Percentiles rank a stretch among this genome's conserved stretches.
These are phyloP conservation scores for Sipha flava DNA, from an alignment of 1,140 invertebrate genomes.

Conservation along the genomic window DNA sequence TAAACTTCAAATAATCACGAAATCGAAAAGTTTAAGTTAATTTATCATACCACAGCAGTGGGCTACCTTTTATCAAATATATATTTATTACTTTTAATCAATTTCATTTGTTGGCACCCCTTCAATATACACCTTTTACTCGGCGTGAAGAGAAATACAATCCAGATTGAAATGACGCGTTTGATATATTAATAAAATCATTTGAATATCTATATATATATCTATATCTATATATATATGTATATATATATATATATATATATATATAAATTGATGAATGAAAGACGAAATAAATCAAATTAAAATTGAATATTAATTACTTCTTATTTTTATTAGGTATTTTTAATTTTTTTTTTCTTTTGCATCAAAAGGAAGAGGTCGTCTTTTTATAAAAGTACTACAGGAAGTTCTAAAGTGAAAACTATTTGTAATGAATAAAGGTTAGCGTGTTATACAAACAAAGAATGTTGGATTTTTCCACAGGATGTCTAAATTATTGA, in stretches of 20 bases:
- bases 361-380: neutral
- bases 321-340: neutral
- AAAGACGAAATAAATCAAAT: neutral
- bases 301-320: neutral
- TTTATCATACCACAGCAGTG: neutral
- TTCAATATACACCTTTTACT: neutral
- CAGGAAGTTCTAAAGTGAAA: neutral
- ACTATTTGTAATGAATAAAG: neutral
- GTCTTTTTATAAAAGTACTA: neutral
- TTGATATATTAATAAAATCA: neutral
- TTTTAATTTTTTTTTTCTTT: neutral
- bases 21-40: neutral
- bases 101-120: neutral
- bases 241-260: too few relatives aligned
- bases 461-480: neutral
- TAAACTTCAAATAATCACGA: neutral
- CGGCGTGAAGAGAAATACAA: neutral
- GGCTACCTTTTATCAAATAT: neutral
- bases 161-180: neutral
- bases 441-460: neutral
- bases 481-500: conserved; percentile 18
- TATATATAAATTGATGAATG: too few relatives aligned
- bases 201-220: neutral
- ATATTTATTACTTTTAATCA: neutral
- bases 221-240: too few relatives aligned